These are phyloP conservation scores for Drosophila kohkoa DNA, from an alignment of 1,140 invertebrate genomes.

Conservation along the genomic window DNA sequence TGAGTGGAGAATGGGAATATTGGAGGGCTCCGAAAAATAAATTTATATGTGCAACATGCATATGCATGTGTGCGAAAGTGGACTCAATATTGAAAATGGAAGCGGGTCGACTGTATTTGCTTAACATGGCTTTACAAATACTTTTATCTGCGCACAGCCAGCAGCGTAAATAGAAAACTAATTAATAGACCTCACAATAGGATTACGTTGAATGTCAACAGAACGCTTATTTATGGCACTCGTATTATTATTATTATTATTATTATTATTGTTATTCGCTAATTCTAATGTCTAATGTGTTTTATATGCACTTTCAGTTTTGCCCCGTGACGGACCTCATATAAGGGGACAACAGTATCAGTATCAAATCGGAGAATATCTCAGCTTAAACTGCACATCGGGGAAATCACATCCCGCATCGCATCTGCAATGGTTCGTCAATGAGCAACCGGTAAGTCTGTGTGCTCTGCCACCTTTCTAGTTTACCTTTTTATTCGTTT, in stretches of 20 bases:
- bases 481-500: slow-evolving; percentile 36
- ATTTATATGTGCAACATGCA: not conserved
- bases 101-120: slow-evolving; percentile 18
- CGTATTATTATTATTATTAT: not conserved
- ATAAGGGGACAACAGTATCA: slow-evolving; percentile 92
- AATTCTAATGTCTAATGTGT: too few species aligned
- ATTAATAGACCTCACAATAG: slow-evolving; percentile 45
- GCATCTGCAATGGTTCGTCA: slow-evolving; percentile 92
- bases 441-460: slow-evolving; percentile 90
- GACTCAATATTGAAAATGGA: slow-evolving; percentile 16
- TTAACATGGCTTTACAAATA: slow-evolving; percentile 35
- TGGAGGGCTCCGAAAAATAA: not conserved
- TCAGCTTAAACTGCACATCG: slow-evolving; percentile 94
- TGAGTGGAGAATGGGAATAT: not conserved
- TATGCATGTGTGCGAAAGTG: not conserved
- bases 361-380: slow-evolving; percentile 91
- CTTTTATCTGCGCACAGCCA: slow-evolving; percentile 32
- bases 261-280: not conserved
- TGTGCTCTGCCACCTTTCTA: slow-evolving; percentile 26
- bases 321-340: slow-evolving; percentile 91
- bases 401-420: slow-evolving; percentile 92
- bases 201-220: not conserved
- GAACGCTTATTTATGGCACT: not conserved
- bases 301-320: slow-evolving; percentile 86
- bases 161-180: slow-evolving; percentile 59